These are phyloP conservation scores for Ia io DNA, from an alignment of 2,113 vertebrate species.

Conservation along the genomic window DNA sequence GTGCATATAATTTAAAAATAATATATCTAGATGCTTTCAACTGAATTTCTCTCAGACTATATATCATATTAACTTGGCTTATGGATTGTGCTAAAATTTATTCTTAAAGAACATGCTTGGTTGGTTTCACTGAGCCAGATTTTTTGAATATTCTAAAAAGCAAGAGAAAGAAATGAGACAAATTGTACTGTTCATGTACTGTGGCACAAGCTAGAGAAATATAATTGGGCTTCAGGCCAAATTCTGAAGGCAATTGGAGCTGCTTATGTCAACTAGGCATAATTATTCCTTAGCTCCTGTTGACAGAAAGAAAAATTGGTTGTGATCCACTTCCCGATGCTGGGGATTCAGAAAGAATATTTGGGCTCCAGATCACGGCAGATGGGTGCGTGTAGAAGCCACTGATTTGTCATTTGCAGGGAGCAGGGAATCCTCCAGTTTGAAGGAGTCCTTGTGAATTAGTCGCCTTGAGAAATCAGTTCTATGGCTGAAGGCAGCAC, in stretches of 20 bases:
- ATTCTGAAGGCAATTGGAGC: slow-evolving; percentile 69
- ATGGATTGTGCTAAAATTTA: slow-evolving; percentile 52
- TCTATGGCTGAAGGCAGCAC: slow-evolving; percentile 41
- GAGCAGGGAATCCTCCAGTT: slow-evolving; percentile 69
- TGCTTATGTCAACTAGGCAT: slow-evolving; percentile 71
- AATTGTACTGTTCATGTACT: slow-evolving; percentile 69
- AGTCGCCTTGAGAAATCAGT: slow-evolving; percentile 63
- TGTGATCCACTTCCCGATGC: slow-evolving; percentile 54
- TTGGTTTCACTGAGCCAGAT: slow-evolving; percentile 55
- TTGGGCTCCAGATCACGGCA: slow-evolving; percentile 61
- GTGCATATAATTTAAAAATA: slow-evolving; percentile 67
- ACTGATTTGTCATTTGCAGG: slow-evolving; percentile 67
- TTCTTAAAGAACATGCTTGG: slow-evolving; percentile 67
- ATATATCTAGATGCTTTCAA: slow-evolving; percentile 64
- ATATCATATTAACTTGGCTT: slow-evolving; percentile 61
- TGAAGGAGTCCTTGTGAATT: slow-evolving; percentile 47
- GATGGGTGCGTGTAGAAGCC: slow-evolving; percentile 50
- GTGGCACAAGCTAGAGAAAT: slow-evolving; percentile 68
- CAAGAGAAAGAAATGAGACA: slow-evolving; percentile 68
- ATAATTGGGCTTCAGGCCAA: slow-evolving; percentile 75
- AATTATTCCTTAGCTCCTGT: slow-evolving; percentile 72
- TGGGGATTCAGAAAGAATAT: slow-evolving; percentile 58
- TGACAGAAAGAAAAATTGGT: slow-evolving; percentile 75
- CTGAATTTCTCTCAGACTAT: slow-evolving; percentile 55
- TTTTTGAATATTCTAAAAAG: slow-evolving; percentile 62